Percentiles rank a stretch among this genome's conserved stretches.
These are phyloP conservation scores for Parapsyche elsis DNA, from an alignment of 1,140 invertebrate genomes.

Conservation along the genomic window DNA sequence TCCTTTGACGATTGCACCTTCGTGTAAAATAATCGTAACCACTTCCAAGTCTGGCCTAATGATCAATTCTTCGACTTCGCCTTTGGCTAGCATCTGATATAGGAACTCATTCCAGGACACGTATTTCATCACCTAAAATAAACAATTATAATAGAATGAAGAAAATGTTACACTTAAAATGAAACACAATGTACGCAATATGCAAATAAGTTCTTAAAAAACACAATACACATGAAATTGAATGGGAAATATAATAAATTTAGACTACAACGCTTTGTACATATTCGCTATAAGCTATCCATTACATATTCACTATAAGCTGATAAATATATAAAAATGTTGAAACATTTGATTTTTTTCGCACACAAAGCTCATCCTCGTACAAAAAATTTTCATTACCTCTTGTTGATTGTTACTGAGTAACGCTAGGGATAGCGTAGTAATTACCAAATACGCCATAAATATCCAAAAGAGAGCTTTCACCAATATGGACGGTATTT, in stretches of 20 bases:
- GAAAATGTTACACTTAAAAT: conserved; percentile 1
- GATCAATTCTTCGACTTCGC: conserved; percentile 90
- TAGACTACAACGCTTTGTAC: too few relatives aligned
- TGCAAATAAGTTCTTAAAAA: conserved; percentile 10
- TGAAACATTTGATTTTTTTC: too few relatives aligned
- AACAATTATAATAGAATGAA: conserved; percentile 20
- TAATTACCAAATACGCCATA: conserved; percentile 77
- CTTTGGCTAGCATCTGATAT: conserved; percentile 90
- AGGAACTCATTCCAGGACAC: conserved; percentile 97
- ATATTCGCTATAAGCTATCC: too few relatives aligned
- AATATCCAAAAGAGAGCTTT: conserved; percentile 83
- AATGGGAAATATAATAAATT: too few relatives aligned
- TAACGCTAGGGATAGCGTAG: conserved; percentile 76
- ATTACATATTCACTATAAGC: too few relatives aligned
- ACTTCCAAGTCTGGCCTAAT: conserved; percentile 85
- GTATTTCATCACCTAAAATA: conserved; percentile 66
- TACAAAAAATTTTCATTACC: conserved; percentile 66
- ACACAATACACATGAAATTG: too few relatives aligned
- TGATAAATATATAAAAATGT: too few relatives aligned
- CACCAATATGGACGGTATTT: conserved; percentile 74
- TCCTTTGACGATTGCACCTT: conserved; percentile 90
- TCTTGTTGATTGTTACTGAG: conserved; percentile 79
- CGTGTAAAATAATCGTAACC: conserved; percentile 84
- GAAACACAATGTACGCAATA: conserved; percentile 29
- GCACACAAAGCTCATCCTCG: too few relatives aligned